Conservation (phyloP, 2,113 vertebrate genomes). For the Collichthys lucidus region DNA sequence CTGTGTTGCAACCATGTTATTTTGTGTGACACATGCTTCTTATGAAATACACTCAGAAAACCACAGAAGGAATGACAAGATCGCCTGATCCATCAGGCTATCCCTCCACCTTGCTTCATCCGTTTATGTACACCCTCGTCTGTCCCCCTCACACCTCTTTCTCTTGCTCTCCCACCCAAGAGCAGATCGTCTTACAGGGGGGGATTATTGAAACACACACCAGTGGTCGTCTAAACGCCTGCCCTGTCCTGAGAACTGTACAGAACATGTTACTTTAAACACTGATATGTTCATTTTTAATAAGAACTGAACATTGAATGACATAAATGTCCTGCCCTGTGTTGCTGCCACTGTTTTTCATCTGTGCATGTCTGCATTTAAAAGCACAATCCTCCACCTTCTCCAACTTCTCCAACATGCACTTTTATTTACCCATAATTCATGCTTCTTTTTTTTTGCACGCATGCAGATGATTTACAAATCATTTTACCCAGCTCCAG, state of each 20-base stretch:
- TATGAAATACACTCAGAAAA: background rate
- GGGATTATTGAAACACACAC: slow-evolving; percentile 35
- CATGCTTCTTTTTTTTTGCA: slow-evolving; percentile 6
- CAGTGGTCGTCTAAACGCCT: background rate
- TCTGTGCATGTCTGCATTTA: background rate
- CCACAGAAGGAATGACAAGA: background rate
- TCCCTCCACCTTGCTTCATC: background rate
- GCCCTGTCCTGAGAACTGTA: background rate
- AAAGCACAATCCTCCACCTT: background rate
- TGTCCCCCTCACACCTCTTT: background rate
- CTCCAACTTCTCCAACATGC: background rate
- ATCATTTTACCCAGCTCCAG: slow-evolving; percentile 83
- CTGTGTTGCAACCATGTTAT: background rate
- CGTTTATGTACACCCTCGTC: background rate
- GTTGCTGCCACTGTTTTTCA: too few relatives aligned
- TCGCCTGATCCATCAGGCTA: slow-evolving; percentile 2
- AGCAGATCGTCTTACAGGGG: slow-evolving; percentile 51
- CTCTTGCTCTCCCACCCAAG: background rate
- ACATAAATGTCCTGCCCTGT: background rate
- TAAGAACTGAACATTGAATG: background rate
- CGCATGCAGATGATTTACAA: slow-evolving; percentile 35
- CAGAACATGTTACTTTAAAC: slow-evolving; percentile 9
- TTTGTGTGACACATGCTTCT: background rate
- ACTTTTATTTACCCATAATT: background rate
- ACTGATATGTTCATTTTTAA: background rate